Evolutionary conservation across 2,797 vertebrate genomes (phyloP), one percentile per base, ranked within the genome.

Genomic region (Catamblyrhynchus diadema): DNA sequence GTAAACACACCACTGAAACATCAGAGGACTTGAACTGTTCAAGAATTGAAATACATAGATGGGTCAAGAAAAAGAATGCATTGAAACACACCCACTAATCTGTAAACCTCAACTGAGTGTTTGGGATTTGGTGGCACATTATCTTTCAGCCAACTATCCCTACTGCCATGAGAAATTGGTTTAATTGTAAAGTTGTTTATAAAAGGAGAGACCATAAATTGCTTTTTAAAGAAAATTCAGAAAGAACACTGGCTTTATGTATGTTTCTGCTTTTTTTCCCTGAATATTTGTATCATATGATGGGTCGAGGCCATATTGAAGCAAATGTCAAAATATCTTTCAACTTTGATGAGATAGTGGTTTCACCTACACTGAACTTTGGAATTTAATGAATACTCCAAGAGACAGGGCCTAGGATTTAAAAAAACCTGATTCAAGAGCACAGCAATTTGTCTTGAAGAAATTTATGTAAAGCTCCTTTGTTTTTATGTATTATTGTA

Each of bases 1-100:
- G 67, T 92, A 95, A 95, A 89, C 65, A 86, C 60, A 78, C 88
- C 45, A 57, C 45, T 27, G 78, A 95, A 95, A 90, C 61, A 59
- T 77, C 47, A 42, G 67, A 95, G 62, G 60, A 79, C 41, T 66
- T 37, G 24, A 88, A 41, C 37, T 74, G 4, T 47, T 30, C 39
- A 69, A 51, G 47, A 5, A 15, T 28, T 86, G 67, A 91, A 92
- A 73, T 44, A 15, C 14, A 14, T 32, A 17, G 12, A 6, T 88
- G 48, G 41, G 32, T 87, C 21, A 85, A 54, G 78, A 48, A 73
- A 65, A 95, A 21, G 6, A 67, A 50, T 72, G 15, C 19, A 10
- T 11, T 47, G 33, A 70, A 93, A 77, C 65, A 20, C 25, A 70
- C 10, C 39, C 5, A 62, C 32, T 47, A 12, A 83, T 39, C 20